phyloP scores from a whole-genome alignment of 2,797 vertebrate species.

The Acanthiza pusilla region DNA sequence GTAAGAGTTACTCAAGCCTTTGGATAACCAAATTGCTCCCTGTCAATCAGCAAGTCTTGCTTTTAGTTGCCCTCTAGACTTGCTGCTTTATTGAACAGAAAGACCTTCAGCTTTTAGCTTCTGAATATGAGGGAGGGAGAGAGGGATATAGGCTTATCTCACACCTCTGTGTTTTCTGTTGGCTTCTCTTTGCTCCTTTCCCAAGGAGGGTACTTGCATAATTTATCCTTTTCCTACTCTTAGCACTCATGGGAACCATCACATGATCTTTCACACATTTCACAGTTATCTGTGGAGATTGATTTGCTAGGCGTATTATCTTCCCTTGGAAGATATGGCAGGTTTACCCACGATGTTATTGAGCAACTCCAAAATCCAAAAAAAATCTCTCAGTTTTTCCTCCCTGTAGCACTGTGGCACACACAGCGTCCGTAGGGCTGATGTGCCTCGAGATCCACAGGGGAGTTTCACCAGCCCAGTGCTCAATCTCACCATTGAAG shows the following conservation, averaged over 20 bases:
- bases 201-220: background rate
- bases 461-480: background rate
- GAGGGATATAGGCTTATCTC: background rate
- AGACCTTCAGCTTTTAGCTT: background rate
- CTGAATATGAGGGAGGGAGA: constrained; percentile 8
- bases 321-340: background rate
- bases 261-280: constrained; percentile 30
- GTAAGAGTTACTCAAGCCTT: background rate
- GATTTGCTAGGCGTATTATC: constrained; percentile 31
- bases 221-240: background rate
- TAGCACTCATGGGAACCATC: background rate
- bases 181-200: background rate
- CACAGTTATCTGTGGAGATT: background rate
- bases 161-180: background rate
- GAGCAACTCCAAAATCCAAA: background rate
- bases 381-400: background rate
- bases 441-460: accelerated
- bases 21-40: background rate
- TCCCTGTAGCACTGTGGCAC: background rate
- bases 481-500: background rate
- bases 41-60: background rate
- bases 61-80: background rate
- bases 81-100: background rate
- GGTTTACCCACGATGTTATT: background rate
- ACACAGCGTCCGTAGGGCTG: background rate